A percentile compares a stretch with the other conserved stretches of the same genome.
Conservation (phyloP, 2,888 invertebrate species). For the Helicoverpa assulta region DNA sequence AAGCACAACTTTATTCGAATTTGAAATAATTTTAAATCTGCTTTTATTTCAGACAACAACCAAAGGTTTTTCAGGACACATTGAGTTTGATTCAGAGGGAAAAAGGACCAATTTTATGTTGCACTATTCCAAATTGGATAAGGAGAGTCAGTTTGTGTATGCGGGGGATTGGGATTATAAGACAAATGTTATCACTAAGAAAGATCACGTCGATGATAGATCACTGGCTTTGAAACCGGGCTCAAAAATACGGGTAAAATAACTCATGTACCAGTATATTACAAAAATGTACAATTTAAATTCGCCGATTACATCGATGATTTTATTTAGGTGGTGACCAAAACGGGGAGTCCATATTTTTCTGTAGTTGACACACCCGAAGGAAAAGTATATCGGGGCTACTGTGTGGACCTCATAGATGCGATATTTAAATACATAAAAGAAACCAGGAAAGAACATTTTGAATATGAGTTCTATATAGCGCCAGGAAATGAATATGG, state of each 20-base stretch:
- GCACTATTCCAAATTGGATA: slow-evolving; percentile 87
- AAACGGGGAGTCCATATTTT: slow-evolving; percentile 75
- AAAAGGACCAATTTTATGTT: slow-evolving; percentile 91
- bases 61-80: slow-evolving; percentile 91
- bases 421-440: slow-evolving; percentile 90
- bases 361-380: slow-evolving; percentile 67
- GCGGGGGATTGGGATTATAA: slow-evolving; percentile 89
- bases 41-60: slow-evolving; percentile 81
- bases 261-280: not conserved
- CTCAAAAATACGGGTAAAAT: slow-evolving; percentile 91
- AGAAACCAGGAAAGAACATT: slow-evolving; percentile 71
- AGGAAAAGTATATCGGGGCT: slow-evolving; percentile 92
- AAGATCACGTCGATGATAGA: slow-evolving; percentile 71
- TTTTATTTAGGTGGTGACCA: slow-evolving; percentile 91
- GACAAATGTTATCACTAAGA: slow-evolving; percentile 75
- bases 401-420: slow-evolving; percentile 95
- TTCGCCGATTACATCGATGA: not conserved
- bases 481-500: slow-evolving; percentile 93
- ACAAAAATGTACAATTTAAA: not conserved
- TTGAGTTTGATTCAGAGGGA: slow-evolving; percentile 92
- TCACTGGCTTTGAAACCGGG: slow-evolving; percentile 81
- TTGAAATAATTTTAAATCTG: not conserved
- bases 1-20: no score
- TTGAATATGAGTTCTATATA: slow-evolving; percentile 92
- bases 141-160: slow-evolving; percentile 89